Evolutionary conservation across 2,113 vertebrate genomes (phyloP), one percentile per base, ranked within the genome.

Genomic region (Zonotrichia leucophrys): DNA sequence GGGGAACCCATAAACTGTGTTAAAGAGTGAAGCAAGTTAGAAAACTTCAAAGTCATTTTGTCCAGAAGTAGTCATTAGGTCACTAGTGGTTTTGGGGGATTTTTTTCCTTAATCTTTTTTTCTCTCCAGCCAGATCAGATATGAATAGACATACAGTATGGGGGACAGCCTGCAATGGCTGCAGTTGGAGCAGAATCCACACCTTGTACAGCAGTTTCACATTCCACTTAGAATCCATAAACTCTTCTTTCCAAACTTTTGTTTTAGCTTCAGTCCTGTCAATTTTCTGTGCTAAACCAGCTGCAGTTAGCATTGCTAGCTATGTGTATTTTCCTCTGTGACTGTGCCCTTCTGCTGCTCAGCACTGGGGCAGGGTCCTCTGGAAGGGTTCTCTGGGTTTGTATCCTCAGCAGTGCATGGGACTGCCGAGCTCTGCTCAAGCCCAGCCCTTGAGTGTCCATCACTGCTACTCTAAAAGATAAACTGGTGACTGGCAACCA

Each of bases 81-180:
- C n/a, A 13, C 44, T n/a, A 52, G 66, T 39, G 33, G 2, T 2
- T 68, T 42, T 0, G 8, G 47, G 35, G 15, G 1, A 4, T 13
- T 70, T 55, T 35, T 41, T 58, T 15, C 8, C 50, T 56, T 23
- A 12, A 27, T 33, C 11, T 60, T 60, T 85, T 59, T 72, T 30
- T 16, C 30, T 77, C 18, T 81, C 15, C 13, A 31, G 58, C 68
- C 69, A 75, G 75, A 60, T 84, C 52, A 44, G 24, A 9, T 62
- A 18, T 42, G 64, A 87, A 46, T 9, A 91, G 56, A 39, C 33
- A 41, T 15, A 41, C 15, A 64, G 12, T 19, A 18, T 9, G 16
- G 46, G 31, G n/a, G 52, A 56, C 30, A 85, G 39, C 58, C 87
- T 89, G 41, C 46, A 64, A 20, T 79, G 62, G 37, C 37, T 85